These are phyloP conservation scores for Poecilia picta DNA, from an alignment of 2,797 vertebrate species.

Conservation along the genomic window DNA sequence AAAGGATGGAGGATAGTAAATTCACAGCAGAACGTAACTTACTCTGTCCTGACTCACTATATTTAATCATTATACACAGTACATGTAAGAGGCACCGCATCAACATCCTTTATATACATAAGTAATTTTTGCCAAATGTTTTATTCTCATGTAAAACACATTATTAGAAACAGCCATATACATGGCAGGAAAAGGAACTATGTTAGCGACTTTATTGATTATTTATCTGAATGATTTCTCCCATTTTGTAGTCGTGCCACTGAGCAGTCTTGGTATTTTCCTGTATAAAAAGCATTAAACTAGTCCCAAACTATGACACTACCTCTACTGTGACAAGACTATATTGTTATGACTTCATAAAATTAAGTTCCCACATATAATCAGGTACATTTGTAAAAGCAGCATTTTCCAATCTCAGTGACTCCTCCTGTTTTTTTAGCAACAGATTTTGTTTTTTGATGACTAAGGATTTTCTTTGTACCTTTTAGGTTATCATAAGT, in stretches of 20 bases:
- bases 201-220: neutral
- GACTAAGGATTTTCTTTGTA: too few species aligned
- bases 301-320: neutral
- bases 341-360: neutral
- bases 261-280: neutral
- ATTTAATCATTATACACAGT: neutral
- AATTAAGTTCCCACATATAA: too few species aligned
- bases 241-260: neutral
- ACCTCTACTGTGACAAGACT: neutral
- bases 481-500: neutral
- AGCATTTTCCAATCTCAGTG: neutral
- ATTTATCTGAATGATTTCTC: neutral
- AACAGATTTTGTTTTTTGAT: neutral
- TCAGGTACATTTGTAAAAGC: neutral
- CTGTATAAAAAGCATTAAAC: neutral
- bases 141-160: neutral
- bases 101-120: neutral
- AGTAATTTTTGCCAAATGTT: neutral
- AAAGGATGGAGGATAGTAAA: neutral
- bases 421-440: neutral
- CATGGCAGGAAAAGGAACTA: neutral
- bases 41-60: neutral
- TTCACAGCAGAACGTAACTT: neutral
- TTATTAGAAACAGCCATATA: neutral
- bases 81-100: neutral